phyloP scores from a whole-genome alignment of 2,888 invertebrate species.

The Lithophane socia region DNA sequence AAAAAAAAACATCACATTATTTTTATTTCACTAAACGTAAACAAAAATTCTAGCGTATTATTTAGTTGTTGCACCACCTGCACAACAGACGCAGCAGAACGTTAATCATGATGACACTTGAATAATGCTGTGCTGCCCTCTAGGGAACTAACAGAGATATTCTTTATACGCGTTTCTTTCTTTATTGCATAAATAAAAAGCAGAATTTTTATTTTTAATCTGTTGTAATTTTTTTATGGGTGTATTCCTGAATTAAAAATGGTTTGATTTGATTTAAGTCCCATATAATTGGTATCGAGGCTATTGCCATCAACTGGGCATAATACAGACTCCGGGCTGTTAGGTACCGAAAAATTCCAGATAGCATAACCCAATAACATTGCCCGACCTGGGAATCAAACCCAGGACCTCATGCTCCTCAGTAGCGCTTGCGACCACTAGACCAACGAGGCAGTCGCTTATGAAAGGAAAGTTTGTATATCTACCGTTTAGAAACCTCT shows the following conservation, averaged over 20 bases:
- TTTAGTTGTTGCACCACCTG: slow-evolving; percentile 17
- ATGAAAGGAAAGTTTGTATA: neutral
- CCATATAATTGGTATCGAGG: too few relatives aligned
- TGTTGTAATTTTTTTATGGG: too few relatives aligned
- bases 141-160: slow-evolving; percentile 30
- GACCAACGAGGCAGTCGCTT: neutral
- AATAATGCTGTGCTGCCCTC: slow-evolving; percentile 34
- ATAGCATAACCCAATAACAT: too few relatives aligned
- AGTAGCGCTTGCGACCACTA: too few relatives aligned
- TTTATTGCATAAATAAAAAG: slow-evolving; percentile 6
- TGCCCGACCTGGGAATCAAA: too few relatives aligned
- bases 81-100: slow-evolving; percentile 12
- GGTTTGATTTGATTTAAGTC: too few relatives aligned
- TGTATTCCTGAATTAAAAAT: too few relatives aligned
- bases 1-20: neutral
- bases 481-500: neutral
- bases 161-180: slow-evolving; percentile 28
- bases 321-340: too few relatives aligned
- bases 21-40: neutral
- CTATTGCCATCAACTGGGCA: too few relatives aligned
- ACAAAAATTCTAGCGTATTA: neutral
- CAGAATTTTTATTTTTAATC: too few relatives aligned
- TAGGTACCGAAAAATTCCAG: too few relatives aligned
- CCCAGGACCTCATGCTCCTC: too few relatives aligned
- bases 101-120: slow-evolving; percentile 42